Base-by-base conservation (phyloP, 2,888 invertebrate species). In the Bimastos eiseni region DNA sequence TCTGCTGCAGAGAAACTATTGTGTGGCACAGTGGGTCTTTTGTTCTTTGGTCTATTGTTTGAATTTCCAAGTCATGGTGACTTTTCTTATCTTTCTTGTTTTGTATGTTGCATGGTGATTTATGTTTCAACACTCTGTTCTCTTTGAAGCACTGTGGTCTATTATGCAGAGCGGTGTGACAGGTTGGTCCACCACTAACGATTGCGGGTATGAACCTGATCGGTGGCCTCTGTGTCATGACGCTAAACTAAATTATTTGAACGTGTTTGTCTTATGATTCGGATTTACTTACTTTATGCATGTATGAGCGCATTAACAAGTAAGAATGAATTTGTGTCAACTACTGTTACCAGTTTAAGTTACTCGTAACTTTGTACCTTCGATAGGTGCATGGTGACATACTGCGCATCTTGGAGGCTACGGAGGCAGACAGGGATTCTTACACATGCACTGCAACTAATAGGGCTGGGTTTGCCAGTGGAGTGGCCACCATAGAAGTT, bases 401-500 rank as follows among this genome's bases (percentile, higher is more conserved):
- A 11, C 91, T 94, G 89, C 92, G 95, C 49, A 94, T 94, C 90
- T 93, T 93, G 21, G 93, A 94, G 44, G 94, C 94, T 3, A 93
- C 93, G 34, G 93, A 94, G 24, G 96, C 93, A 15, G 98, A 99
- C 95, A 96, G 97, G 90, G 98, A 98, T n/a, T 96, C 97, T 89
- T 98, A 98, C 94, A 95, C 97, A 19, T 99, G 98, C 94, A 96
- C 96, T n/a, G 98, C 97, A 0, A 96, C 97, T 90, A 95, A 96
- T 91, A 94, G 96, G 36, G 96, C 96, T 15, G 96, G 96, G 30
- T 94, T 95, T 15, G 96, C 96, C 55, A 96, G 97, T 93, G 96
- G 96, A 38, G 97, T 97, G 91, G 96, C 97, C 0, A 96, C 96
- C 92, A 96, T 98, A 90, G 97, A 98, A 94, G 97, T 98, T 92